phyloP scores from a whole-genome alignment of 2,113 vertebrate genomes.

The Merops nubicus region DNA sequence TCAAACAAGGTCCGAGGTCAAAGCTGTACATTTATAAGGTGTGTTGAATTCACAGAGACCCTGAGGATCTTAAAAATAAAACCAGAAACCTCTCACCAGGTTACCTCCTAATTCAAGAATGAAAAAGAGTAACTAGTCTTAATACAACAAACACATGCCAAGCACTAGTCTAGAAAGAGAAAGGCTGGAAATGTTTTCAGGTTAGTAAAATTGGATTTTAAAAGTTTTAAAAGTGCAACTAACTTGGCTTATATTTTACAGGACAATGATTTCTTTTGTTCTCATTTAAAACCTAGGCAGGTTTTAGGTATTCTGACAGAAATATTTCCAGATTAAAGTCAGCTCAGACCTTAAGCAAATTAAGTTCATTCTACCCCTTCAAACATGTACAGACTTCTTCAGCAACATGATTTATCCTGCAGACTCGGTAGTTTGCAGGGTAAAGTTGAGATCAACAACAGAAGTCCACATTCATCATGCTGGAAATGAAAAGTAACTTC shows the following conservation, averaged over 20 bases:
- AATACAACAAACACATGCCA: not conserved
- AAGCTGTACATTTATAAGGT: not conserved
- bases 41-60: not conserved
- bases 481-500: not conserved
- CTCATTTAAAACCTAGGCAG: constrained; percentile 50
- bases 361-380: constrained; percentile 78
- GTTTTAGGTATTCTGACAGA: constrained; percentile 73
- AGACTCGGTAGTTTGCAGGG: constrained; percentile 4
- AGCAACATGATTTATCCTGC: constrained; percentile 81
- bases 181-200: not conserved
- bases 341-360: constrained; percentile 80
- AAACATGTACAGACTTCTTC: constrained; percentile 81
- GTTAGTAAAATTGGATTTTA: not conserved
- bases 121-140: not conserved
- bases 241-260: not conserved
- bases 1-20: not conserved
- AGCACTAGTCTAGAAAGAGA: not conserved
- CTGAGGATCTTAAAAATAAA: not conserved
- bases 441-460: too few species aligned
- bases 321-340: constrained; percentile 79
- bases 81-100: not conserved
- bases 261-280: not conserved
- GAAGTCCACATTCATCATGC: not conserved
- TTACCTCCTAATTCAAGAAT: not conserved
- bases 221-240: not conserved